These are phyloP conservation scores for Gasteruption jaculator DNA, from an alignment of 2,888 invertebrate genomes.

Conservation along the genomic window DNA sequence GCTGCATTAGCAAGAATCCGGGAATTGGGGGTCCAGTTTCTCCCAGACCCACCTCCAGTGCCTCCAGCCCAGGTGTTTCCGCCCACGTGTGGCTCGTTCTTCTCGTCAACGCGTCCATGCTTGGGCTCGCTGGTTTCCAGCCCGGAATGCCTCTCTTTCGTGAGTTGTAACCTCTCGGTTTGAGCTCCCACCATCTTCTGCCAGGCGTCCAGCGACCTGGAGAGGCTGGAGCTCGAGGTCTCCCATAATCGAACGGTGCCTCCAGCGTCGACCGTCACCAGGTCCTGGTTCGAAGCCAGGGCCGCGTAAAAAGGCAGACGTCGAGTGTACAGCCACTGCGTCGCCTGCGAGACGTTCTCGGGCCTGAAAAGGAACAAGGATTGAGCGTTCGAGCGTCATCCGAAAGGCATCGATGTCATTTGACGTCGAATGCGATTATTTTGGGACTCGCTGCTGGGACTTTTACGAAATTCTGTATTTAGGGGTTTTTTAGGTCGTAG, in stretches of 20 bases:
- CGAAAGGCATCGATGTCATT: no score
- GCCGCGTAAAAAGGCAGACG: constrained; percentile 51
- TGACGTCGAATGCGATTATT: neutral
- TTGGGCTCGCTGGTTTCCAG: constrained; percentile 75
- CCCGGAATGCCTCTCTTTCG: constrained; percentile 66
- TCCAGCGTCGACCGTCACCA: constrained; percentile 57
- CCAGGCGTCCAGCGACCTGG: constrained; percentile 53
- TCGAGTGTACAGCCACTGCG: constrained; percentile 52
- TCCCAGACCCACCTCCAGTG: constrained; percentile 63
- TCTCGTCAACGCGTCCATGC: constrained; percentile 86
- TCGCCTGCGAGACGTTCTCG: constrained; percentile 44
- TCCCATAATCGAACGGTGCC: constrained; percentile 59
- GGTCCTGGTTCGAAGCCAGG: constrained; percentile 49
- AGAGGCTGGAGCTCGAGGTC: constrained; percentile 50
- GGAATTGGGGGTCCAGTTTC: neutral
- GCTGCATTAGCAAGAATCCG: constrained; percentile 6
- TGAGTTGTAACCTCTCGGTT: constrained; percentile 65
- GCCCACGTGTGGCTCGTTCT: constrained; percentile 90
- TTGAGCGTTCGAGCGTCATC: no score
- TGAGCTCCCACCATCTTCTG: constrained; percentile 41
- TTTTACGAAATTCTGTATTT: neutral
- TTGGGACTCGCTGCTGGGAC: no score
- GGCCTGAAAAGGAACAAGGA: constrained; percentile 30
- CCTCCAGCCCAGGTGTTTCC: constrained; percentile 98
- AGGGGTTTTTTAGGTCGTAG: no score